These are phyloP conservation scores for Turnix velox DNA, from an alignment of 2,113 vertebrate genomes.

Conservation along the genomic window DNA sequence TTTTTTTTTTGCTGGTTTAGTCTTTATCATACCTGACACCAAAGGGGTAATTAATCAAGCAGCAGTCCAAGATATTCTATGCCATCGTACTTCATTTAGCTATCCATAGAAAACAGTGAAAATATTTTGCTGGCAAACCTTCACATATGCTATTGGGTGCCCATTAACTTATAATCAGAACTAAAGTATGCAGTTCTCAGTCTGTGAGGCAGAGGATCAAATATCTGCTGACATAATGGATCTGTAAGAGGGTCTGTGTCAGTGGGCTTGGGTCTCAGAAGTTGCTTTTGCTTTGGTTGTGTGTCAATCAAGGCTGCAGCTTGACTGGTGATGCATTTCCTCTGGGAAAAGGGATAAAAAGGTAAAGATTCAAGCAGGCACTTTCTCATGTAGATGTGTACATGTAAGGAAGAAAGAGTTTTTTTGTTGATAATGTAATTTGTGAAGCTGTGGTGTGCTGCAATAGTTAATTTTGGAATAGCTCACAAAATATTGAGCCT, in stretches of 20 bases:
- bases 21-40: not conserved
- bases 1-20: not conserved
- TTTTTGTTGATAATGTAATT: not conserved
- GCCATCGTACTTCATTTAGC: not conserved
- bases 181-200: not conserved
- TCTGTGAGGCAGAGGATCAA: not conserved
- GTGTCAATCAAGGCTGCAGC: too few relatives aligned
- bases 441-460: not conserved
- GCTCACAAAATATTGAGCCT: not conserved
- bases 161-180: not conserved
- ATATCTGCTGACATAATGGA: not conserved
- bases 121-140: slow-evolving; percentile 1
- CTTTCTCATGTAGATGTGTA: not conserved
- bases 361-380: not conserved
- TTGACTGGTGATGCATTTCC: too few relatives aligned
- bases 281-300: not conserved
- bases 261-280: not conserved
- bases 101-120: not conserved
- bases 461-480: not conserved
- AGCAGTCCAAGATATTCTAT: not conserved
- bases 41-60: not conserved
- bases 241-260: not conserved
- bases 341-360: not conserved
- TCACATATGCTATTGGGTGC: not conserved
- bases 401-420: not conserved